phyloP scores from a whole-genome alignment of 1,140 invertebrate genomes.

The Gyrodactylus salaris region DNA sequence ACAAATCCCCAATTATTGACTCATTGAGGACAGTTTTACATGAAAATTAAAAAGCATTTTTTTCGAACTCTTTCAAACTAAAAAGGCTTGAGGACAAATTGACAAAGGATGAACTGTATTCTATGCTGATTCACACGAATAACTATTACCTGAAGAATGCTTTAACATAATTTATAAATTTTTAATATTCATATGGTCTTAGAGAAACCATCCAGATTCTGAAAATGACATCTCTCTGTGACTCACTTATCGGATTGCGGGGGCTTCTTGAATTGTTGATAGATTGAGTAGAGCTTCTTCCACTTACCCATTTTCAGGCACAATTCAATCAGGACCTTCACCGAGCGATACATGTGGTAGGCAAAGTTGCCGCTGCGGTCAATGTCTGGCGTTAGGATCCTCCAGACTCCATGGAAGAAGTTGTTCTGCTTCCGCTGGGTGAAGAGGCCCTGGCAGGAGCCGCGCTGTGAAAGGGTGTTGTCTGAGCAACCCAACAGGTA shows the following conservation, averaged over 20 bases:
- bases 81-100: too few relatives aligned
- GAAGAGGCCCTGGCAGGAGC: background rate
- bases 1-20: too few relatives aligned
- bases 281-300: conserved; percentile 15
- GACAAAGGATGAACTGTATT: too few relatives aligned
- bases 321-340: conserved; percentile 42
- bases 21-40: too few relatives aligned
- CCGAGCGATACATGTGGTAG: conserved; percentile 49
- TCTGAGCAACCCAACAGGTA: background rate
- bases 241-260: background rate
- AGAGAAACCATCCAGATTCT: too few relatives aligned
- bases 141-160: too few relatives aligned
- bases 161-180: too few relatives aligned
- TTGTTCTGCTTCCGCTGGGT: background rate
- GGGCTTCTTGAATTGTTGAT: background rate
- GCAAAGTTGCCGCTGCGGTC: conserved; percentile 60
- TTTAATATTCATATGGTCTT: too few relatives aligned
- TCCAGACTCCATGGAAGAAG: conserved; percentile 40
- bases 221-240: too few relatives aligned
- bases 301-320: conserved; percentile 40
- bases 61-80: too few relatives aligned
- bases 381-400: conserved; percentile 51
- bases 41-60: too few relatives aligned
- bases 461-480: background rate
- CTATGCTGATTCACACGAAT: too few relatives aligned